Evolutionary conservation across 1,140 invertebrate genomes (phyloP), one percentile per base, ranked within the genome.

Genomic region (Heliconius nattereri): DNA sequence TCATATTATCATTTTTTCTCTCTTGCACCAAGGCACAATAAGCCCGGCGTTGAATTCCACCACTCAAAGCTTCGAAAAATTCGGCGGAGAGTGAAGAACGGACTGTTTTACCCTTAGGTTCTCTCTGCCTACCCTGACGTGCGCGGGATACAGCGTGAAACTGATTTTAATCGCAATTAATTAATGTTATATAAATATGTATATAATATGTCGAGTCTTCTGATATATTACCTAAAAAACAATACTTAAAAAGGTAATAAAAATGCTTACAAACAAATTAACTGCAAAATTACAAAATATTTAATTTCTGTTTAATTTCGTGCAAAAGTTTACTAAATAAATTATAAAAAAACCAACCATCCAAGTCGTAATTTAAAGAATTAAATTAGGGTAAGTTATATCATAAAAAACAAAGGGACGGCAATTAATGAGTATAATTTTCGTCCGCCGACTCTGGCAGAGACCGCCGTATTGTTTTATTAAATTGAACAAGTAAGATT

Each of bases 331-430:
- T 13, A 66, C 23, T 26, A 66, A 66, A 29, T 66, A 66, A 66
- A 66, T 66, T 66, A 66, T 16, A 66, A 16, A 66, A 29, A 16
- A 23, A 29, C 49, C 19, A 60, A 60, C 57, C 57, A 3, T 29
- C 60, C 60, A 66, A 66, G 60, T 66, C 23, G 11, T 66, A 29
- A 66, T 66, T 66, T 29, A 66, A 29, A 26, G 9, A 26, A 66
- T 29, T 26, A 66, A 66, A 66, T 66, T 66, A 26, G 60, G 23
- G 60, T 66, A 66, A 66, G 13, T 66, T 66, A 66, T 66, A 26
- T 66, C 26, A 66, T 29, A 66, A 66, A 66, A 66, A 66, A 66
- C 60, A 66, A 66, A 66, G 11, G 60, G 60, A 66, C 60, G 60
- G 6, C 26, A 66, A 26, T 60, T 60, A 60, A 60, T 60, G 57